Evolutionary conservation across 2,113 vertebrate genomes (phyloP), one percentile per base, ranked within the genome.

Genomic region (Cryptotis parvus): DNA sequence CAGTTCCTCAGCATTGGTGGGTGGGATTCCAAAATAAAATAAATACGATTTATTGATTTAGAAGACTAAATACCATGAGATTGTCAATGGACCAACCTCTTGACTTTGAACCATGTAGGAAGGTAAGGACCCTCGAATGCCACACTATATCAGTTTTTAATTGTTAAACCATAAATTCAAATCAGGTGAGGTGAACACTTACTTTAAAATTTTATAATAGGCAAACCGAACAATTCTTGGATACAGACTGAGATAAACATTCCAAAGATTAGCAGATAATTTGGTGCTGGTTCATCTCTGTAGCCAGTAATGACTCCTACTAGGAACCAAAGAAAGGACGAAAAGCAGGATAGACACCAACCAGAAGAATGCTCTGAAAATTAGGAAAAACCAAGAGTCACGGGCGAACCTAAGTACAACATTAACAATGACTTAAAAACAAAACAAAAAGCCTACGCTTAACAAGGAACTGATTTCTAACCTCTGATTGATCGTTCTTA

Each of bases 201-300:
- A 98, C 98, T 99, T 98, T 35, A 98, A 91, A 92, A 98, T 95
- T 90, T 96, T 98, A 75, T 98, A 97, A 73, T 97, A 98, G 37
- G 96, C 98, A 73, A 98, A 98, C 72, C 91, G 87, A 98, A 98
- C 31, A 96, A 86, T 78, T 99, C 98, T 96, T 98, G 98, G 43
- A 98, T 97, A 86, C 98, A 91, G 80, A 99, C 96, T 6, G 97
- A 98, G 74, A 98, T 94, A 72, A 98, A 92, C 83, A 97, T 98
- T 4, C 98, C 98, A 35, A 98, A 98, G 82, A 98, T 91, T 11
- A 98, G 98, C 58, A 98, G 90, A 0, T 98, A 98, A 96, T 98
- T 98, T 97, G 98, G 97, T 91, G 96, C 92, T 1, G 95, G 86
- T 22, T 94, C 95, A 12, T 96, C 98, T 65, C 96, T 96, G 92